These are phyloP conservation scores for Torymus auratus DNA, from an alignment of 2,888 invertebrate species.

Conservation along the genomic window DNA sequence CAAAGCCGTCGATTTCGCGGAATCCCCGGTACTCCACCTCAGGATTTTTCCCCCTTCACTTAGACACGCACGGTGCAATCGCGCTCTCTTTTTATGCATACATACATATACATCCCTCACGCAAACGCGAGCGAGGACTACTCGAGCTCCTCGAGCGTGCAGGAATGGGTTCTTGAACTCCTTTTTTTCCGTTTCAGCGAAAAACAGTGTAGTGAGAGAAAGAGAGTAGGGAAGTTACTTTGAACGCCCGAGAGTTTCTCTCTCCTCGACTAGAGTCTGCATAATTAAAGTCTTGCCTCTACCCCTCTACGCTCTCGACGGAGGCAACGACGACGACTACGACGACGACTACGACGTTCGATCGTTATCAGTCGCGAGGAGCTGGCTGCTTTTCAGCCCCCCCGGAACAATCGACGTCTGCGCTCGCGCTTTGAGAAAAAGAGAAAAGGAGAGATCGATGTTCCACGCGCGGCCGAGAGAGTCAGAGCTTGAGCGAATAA, in stretches of 20 bases:
- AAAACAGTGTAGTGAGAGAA: conserved; percentile 32
- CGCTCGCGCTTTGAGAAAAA: too few relatives aligned
- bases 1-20: too few relatives aligned
- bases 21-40: too few relatives aligned
- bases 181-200: conserved; percentile 16
- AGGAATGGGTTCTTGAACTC: conserved; percentile 45
- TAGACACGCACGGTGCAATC: neutral
- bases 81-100: neutral
- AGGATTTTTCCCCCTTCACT: too few relatives aligned
- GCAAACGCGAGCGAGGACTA: conserved; percentile 11
- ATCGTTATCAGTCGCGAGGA: conserved; percentile 55
- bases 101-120: neutral
- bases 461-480: too few relatives aligned
- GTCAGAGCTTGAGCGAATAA: too few relatives aligned
- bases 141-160: conserved; percentile 23
- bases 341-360: conserved; percentile 39
- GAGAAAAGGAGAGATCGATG: too few relatives aligned
- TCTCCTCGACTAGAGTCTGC: conserved; percentile 60
- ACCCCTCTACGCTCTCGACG: conserved; percentile 55
- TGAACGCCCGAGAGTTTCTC: conserved; percentile 58
- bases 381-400: neutral
- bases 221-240: conserved; percentile 42
- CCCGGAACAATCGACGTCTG: conserved; percentile 8
- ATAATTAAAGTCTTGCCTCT: conserved; percentile 60
- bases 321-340: too few relatives aligned